Evolutionary conservation across 2,113 vertebrate genomes (phyloP).

Genomic region (Cheirogaleus medius): DNA sequence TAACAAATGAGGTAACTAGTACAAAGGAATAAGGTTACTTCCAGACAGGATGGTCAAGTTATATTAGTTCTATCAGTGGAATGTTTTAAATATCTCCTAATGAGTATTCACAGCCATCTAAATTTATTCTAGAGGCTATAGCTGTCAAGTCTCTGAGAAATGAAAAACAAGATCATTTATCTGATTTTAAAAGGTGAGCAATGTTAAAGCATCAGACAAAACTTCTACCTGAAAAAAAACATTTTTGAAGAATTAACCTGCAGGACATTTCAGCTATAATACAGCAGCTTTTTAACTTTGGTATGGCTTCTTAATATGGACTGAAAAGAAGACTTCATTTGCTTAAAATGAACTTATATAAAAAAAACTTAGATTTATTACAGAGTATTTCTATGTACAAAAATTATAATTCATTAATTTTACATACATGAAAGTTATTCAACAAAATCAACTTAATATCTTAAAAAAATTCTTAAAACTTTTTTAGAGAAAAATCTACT

Average conservation of each 20-base stretch:
- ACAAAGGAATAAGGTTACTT: not conserved
- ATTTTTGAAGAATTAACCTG: not conserved
- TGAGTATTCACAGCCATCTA: not conserved
- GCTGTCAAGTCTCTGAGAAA: slow-evolving; percentile 37
- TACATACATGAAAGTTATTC: not conserved
- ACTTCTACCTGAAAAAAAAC: not conserved
- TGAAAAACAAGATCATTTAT: not conserved
- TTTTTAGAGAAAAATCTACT: not conserved
- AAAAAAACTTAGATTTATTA: slow-evolving; percentile 44
- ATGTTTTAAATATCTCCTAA: slow-evolving; percentile 9
- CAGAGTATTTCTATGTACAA: not conserved
- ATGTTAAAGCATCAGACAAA: not conserved
- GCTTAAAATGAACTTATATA: not conserved
- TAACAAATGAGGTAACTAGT: not conserved
- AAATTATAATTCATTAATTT: slow-evolving; percentile 14
- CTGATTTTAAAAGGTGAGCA: slow-evolving; percentile 20
- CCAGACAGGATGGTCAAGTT: not conserved
- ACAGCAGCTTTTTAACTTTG: not conserved
- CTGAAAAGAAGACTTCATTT: not conserved
- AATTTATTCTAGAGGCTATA: not conserved
- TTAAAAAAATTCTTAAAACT: not conserved
- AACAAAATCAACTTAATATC: slow-evolving; percentile 41
- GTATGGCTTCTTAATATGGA: not conserved
- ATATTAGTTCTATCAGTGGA: not conserved
- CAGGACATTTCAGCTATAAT: not conserved